These are phyloP conservation scores for Ennomos erosarius DNA, from an alignment of 2,888 invertebrate species.

Conservation along the genomic window DNA sequence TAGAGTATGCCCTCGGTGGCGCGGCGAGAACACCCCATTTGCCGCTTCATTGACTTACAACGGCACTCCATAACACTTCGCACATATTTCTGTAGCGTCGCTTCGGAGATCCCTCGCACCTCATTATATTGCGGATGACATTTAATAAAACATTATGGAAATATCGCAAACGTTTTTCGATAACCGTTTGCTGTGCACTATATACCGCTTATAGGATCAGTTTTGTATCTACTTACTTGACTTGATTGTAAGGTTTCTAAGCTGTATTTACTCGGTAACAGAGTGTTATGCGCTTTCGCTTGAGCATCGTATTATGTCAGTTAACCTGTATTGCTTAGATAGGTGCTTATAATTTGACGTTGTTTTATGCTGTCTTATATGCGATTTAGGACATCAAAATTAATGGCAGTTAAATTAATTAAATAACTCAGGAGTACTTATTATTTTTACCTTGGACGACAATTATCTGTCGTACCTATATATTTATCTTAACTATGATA, in stretches of 20 bases:
- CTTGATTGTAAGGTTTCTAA: conserved; percentile 29
- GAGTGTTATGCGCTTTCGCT: conserved; percentile 19
- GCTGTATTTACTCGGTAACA: conserved; percentile 22
- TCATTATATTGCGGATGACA: conserved; percentile 84
- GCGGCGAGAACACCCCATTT: conserved; percentile 82
- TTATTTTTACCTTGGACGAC: too few relatives aligned
- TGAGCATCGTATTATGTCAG: conserved; percentile 13
- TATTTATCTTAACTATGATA: too few relatives aligned
- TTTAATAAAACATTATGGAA: conserved; percentile 84
- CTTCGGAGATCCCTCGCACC: conserved; percentile 79
- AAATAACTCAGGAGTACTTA: too few relatives aligned
- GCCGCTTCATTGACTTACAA: conserved; percentile 85
- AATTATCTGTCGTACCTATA: too few relatives aligned
- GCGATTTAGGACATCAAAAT: too few relatives aligned
- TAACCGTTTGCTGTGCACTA: conserved; percentile 58
- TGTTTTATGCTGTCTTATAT: too few relatives aligned
- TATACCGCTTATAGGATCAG: conserved; percentile 37
- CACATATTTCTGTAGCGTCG: conserved; percentile 84
- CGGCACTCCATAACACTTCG: conserved; percentile 84
- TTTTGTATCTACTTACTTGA: conserved; percentile 27
- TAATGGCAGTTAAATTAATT: too few relatives aligned
- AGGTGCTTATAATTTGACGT: too few relatives aligned
- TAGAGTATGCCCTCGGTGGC: conserved; percentile 77
- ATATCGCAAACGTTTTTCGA: conserved; percentile 73
- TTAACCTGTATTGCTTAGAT: conserved; percentile 13